Percentiles rank a stretch among this genome's conserved stretches.
Evolutionary conservation across 2,888 invertebrate species (phyloP).

Genomic region (Cheiracanthium punctorium): DNA sequence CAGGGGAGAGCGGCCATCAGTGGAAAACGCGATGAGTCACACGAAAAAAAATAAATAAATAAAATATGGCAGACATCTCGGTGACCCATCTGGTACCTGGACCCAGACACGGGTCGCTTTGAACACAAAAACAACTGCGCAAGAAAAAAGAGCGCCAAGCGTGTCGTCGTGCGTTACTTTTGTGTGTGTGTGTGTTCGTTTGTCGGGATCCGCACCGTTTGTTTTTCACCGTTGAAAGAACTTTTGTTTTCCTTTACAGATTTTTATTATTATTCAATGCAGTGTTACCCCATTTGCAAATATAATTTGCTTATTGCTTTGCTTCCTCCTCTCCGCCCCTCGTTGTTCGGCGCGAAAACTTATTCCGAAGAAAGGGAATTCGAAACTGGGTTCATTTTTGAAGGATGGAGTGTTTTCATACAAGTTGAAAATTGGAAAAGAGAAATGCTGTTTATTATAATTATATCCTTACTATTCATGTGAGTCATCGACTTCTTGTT

Average conservation of each 20-base stretch:
- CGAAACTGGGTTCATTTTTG: not conserved
- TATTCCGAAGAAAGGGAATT: not conserved
- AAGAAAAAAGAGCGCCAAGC: not conserved
- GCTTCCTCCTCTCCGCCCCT: too few species aligned
- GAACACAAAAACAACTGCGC: not conserved
- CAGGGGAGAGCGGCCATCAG: not conserved
- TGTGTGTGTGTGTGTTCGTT: too few species aligned
- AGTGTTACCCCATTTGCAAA: not conserved
- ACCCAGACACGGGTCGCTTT: not conserved
- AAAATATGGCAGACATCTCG: not conserved
- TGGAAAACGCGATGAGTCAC: constrained; percentile 1
- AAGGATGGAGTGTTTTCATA: too few species aligned
- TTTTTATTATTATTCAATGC: not conserved
- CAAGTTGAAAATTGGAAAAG: too few species aligned
- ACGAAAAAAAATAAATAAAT: not conserved
- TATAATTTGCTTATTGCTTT: not conserved
- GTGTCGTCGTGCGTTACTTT: not conserved
- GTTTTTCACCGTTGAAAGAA: too few species aligned
- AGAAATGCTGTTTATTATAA: too few species aligned
- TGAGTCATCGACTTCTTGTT: too few species aligned
- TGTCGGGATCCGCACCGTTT: too few species aligned
- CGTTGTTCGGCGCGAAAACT: too few species aligned
- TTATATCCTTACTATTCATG: too few species aligned
- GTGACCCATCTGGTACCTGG: constrained; percentile 5
- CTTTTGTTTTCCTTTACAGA: too few species aligned